Percentiles rank a stretch among this genome's conserved stretches.
phyloP scores from a whole-genome alignment of 2,797 vertebrate genomes.

The Iguana delicatissima region DNA sequence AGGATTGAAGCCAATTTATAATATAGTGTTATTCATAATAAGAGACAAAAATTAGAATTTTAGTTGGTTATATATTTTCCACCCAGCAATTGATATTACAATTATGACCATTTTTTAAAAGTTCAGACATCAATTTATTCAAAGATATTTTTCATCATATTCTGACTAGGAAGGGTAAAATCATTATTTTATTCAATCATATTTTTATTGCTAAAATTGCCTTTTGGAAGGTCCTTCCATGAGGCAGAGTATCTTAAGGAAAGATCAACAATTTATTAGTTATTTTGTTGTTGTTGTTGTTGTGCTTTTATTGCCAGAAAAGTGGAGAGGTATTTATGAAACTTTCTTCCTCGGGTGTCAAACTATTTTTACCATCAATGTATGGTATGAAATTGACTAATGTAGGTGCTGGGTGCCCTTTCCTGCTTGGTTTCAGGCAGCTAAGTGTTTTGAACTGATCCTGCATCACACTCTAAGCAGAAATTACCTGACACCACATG shows the following conservation, averaged over 20 bases:
- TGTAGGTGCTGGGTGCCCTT: background rate
- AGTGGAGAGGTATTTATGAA: too few species aligned
- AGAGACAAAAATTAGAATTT: background rate
- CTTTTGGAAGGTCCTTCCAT: background rate
- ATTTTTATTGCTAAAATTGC: background rate
- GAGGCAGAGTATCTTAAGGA: background rate
- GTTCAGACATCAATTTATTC: background rate
- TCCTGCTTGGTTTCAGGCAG: background rate
- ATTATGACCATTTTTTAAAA: background rate
- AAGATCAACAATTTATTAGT: background rate
- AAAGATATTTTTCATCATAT: background rate
- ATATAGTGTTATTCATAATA: background rate
- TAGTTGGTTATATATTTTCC: background rate
- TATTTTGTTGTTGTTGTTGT: background rate
- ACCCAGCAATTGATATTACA: background rate
- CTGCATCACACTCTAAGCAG: constrained; percentile 6
- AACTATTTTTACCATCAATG: background rate
- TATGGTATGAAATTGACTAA: background rate
- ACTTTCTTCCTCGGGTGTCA: background rate
- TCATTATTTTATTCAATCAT: background rate
- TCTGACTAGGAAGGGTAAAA: background rate
- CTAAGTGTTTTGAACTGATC: background rate
- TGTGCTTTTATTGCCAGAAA: background rate
- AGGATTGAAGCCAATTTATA: background rate
- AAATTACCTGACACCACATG: constrained; percentile 82